These are phyloP conservation scores for Cyprichromis sp. DNA, from an alignment of 2,113 vertebrate genomes.

Conservation along the genomic window DNA sequence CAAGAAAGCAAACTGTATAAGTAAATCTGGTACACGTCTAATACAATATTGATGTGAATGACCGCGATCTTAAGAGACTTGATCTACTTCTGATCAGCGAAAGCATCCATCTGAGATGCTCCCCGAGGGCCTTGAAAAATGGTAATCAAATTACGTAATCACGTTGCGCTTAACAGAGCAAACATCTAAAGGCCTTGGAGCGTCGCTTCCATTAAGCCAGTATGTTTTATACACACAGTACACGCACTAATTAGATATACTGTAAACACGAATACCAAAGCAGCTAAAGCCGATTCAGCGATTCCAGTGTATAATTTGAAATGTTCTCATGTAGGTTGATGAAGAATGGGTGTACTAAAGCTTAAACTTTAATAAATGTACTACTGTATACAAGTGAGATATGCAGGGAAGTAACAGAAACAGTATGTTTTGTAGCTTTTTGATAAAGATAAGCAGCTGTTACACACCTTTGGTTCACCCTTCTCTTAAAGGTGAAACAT, in stretches of 20 bases:
- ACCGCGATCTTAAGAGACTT: conserved; percentile 12
- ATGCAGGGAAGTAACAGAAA: neutral
- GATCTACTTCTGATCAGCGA: conserved; percentile 38
- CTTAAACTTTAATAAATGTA: neutral
- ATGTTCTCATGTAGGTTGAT: neutral
- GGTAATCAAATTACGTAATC: conserved; percentile 57
- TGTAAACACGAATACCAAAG: conserved; percentile 26
- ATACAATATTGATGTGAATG: conserved; percentile 1
- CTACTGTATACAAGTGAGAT: neutral
- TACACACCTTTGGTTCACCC: conserved; percentile 14
- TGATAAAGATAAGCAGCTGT: neutral
- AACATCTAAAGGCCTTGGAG: conserved; percentile 50
- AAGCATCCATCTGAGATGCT: conserved; percentile 18
- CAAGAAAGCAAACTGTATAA: neutral
- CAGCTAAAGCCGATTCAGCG: neutral
- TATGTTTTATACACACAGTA: conserved; percentile 13
- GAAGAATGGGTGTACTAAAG: neutral
- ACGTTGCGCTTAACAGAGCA: conserved; percentile 50
- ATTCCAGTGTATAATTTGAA: neutral
- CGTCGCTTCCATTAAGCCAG: conserved; percentile 23
- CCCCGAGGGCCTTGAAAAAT: conserved; percentile 21
- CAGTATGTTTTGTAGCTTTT: neutral
- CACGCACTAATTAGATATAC: conserved; percentile 25
- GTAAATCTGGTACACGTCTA: neutral
- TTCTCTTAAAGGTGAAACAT: neutral